Evolutionary conservation across 2,113 vertebrate genomes (phyloP), one percentile per base, ranked within the genome.

Genomic region (Coreoperca whiteheadi): DNA sequence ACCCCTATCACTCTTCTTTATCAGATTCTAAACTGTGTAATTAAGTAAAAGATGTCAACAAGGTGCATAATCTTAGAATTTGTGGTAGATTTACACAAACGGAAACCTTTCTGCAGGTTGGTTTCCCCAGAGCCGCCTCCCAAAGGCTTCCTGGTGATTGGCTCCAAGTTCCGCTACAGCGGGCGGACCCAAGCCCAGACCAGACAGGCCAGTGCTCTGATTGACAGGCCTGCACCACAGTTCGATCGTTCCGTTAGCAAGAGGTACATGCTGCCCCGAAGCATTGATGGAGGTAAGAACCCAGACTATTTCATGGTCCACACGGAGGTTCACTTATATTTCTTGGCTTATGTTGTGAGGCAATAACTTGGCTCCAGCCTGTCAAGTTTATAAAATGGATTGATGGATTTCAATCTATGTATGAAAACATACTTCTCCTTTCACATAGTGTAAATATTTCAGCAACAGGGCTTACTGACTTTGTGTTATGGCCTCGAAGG

Each of bases 161-260:
- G 98, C 91, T 99, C 98, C 87, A 99, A 99, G 95, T 99, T 99
- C 87, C 97, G 98, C 81, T 99, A 99, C 93, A 99, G 98, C 0
- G 98, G 98, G 59, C 96, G 98, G 79, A 99, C 98, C 1, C 98
- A 99, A 92, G 98, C 98, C 1, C 98, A 99, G 95, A 99, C 98
- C 0, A 96, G 98, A 57, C 98, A 99, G 93, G 98, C 98, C 86
- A 99, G 98, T 0, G 97, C 98, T 67, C 95, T 99, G 85, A 99
- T 99, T 0, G 98, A 99, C 94, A 96, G 98, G 67, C 98, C 98
- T 0, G 98, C 97, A 0, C 98, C 98, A n/a, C 97, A 97, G 93
- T 99, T 99, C 1, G 97, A 99, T 69, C 96, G 98, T 66, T 98
- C 98, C 4, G 96, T 98, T 84, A 99, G 98, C 96, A 99, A 98